These are phyloP conservation scores for Rhyacichthys aspro DNA, from an alignment of 2,797 vertebrate species.

Conservation along the genomic window DNA sequence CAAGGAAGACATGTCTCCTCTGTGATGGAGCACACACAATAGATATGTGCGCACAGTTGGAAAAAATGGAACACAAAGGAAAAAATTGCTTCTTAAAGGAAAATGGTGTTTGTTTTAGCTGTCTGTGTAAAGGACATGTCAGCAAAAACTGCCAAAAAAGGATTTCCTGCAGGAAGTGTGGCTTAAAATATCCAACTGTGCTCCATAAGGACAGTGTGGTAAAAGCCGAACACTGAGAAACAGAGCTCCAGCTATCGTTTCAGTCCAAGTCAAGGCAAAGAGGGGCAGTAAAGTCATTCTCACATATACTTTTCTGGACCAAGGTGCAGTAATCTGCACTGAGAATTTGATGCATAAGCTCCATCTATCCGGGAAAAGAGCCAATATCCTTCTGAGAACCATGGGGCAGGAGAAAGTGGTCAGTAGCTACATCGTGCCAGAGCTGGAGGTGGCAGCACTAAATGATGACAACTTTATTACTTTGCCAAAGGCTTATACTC, in stretches of 20 bases:
- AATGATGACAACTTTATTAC: conserved; percentile 1
- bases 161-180: conserved; percentile 20
- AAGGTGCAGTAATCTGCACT: background rate
- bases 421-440: conserved; percentile 12
- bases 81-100: conserved; percentile 19
- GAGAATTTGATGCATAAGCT: conserved; percentile 10
- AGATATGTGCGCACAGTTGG: conserved; percentile 16
- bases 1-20: conserved; percentile 5
- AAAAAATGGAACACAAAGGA: conserved; percentile 18
- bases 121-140: too few relatives aligned
- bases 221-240: background rate
- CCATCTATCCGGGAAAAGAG: conserved; percentile 3
- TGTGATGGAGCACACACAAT: conserved; percentile 3
- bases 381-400: conserved; percentile 15
- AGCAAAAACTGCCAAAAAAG: too few relatives aligned
- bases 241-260: conserved; percentile 23
- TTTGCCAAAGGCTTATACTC: conserved; percentile 5
- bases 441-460: conserved; percentile 15
- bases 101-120: conserved; percentile 21
- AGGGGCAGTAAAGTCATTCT: conserved; percentile 15
- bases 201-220: conserved; percentile 8
- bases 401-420: conserved; percentile 25
- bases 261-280: conserved; percentile 21
- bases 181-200: conserved; percentile 16
- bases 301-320: conserved; percentile 23